Base-by-base conservation (phyloP, 1,140 invertebrate genomes). In the Maconellicoccus hirsutus region DNA sequence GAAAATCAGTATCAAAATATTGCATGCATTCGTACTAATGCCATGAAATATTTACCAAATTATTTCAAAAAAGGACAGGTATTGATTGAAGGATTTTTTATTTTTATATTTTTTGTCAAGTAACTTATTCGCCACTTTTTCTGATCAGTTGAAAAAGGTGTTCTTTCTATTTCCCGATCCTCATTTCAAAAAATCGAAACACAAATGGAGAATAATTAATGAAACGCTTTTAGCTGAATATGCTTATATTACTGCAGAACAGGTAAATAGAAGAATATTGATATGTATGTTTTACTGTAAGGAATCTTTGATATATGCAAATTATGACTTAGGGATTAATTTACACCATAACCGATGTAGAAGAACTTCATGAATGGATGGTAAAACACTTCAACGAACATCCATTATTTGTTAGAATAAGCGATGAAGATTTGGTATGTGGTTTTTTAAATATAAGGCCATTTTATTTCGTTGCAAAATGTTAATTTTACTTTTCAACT, bases 111-210 rank as follows among this genome's bases (percentile, higher is more conserved):
- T 23, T 8, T 25, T 26, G 16, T 23, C 6, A 25, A 6, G 4
- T 33, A 33, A n/a, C n/a, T 33, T 33, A 33, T 6, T 33, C 4
- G 12, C 29, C 29, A 12, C 12, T 33, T 33, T 33, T 12, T 70
- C 22, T 39, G 70, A 6, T 70, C 14, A 99, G 89, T 81, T 99
- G 16, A 88, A 89, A 73, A 99, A 99, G 82, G 96, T 99, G 88
- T 99, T 99, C 81, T 98, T 99, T 78, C 82, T 99, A n/a, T 99
- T 98, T 80, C 98, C 98, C 27, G 98, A 99, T 84, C 98, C 98
- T 39, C 98, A 99, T 84, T 99, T 99, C 79, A 99, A 99, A 80
- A 97, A 93, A 77, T 88, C 93, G 0, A 99, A 99, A 82, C 94
- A 98, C 78, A 99, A 99, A 82, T 99, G 97, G 97, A 85, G 98